phyloP scores from a whole-genome alignment of 2,888 invertebrate genomes.

The Disparrhopalites patrizii region DNA sequence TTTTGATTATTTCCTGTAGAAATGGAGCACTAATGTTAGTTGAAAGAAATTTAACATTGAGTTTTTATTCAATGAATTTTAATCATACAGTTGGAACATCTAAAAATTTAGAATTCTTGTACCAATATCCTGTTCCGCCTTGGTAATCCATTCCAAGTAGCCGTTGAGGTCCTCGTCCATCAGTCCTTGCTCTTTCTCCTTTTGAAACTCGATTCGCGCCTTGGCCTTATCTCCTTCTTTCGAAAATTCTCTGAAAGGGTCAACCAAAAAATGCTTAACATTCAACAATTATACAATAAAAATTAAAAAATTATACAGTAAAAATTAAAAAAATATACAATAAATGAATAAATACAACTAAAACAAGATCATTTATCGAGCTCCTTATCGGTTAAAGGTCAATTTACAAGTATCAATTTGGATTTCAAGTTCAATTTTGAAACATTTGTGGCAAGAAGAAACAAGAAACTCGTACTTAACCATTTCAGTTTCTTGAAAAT shows the following conservation, averaged over 20 bases:
- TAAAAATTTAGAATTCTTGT: neutral
- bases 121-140: slow-evolving; percentile 59
- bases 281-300: too few species aligned
- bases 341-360: neutral
- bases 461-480: neutral
- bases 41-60: too few species aligned
- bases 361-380: neutral
- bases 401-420: neutral
- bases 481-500: too few species aligned
- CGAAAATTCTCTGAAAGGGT: slow-evolving; percentile 57
- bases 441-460: neutral
- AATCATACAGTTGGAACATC: neutral
- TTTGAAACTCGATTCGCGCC: slow-evolving; percentile 61
- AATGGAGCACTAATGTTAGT: too few species aligned
- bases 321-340: neutral
- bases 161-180: slow-evolving; percentile 61
- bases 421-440: neutral
- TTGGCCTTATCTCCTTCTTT: slow-evolving; percentile 63
- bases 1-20: too few species aligned
- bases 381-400: neutral
- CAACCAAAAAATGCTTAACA: too few species aligned
- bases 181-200: slow-evolving; percentile 60
- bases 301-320: neutral
- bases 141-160: slow-evolving; percentile 62
- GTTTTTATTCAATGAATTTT: too few species aligned